These are phyloP conservation scores for Syrrhaptes paradoxus DNA, from an alignment of 2,113 vertebrate species.

Conservation along the genomic window DNA sequence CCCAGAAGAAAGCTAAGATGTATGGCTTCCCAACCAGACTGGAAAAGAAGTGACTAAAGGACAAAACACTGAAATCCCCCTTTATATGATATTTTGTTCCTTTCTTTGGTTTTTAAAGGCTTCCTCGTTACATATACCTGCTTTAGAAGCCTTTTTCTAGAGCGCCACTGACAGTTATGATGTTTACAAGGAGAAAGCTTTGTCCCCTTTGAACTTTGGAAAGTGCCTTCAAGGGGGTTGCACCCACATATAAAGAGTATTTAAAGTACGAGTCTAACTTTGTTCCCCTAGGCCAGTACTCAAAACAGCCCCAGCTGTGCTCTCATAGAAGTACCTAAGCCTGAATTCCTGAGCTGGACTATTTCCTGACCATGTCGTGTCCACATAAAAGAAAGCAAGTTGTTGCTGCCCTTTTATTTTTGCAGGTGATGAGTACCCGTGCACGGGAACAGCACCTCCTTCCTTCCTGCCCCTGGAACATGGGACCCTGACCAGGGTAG, in stretches of 20 bases:
- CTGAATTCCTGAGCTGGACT: neutral
- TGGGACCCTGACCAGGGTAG: neutral
- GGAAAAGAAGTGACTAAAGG: neutral
- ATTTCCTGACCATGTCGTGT: neutral
- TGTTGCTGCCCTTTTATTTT: neutral
- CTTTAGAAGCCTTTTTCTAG: neutral
- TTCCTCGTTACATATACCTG: neutral
- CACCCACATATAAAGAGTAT: neutral
- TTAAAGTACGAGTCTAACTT: neutral
- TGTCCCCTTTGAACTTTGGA: neutral
- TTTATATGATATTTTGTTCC: neutral
- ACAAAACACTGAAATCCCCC: neutral
- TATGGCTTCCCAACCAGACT: neutral
- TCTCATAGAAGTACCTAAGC: neutral
- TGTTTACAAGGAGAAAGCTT: neutral
- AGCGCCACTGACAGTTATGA: fast-evolving
- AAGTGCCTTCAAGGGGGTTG: neutral
- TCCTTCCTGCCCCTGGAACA: neutral
- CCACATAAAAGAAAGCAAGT: neutral
- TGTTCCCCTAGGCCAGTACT: neutral
- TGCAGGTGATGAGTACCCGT: neutral
- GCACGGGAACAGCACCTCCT: neutral
- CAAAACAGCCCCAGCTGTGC: neutral
- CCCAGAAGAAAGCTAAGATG: neutral
- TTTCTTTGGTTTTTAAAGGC: neutral